These are phyloP conservation scores for Bombus consobrinus DNA, from an alignment of 1,140 invertebrate species.

Conservation along the genomic window DNA sequence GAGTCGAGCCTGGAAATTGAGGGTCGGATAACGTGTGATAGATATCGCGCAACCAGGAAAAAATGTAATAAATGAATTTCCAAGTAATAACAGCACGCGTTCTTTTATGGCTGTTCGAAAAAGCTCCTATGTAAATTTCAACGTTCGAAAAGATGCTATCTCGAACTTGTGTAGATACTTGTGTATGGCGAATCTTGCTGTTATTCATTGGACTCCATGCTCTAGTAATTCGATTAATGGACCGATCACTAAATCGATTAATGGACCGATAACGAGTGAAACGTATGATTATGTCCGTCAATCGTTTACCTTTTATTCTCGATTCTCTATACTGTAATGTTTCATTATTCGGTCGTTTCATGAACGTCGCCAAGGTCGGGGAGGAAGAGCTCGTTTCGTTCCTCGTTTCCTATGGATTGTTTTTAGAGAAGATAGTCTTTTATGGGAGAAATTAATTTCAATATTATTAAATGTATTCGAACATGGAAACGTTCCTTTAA, in stretches of 20 bases:
- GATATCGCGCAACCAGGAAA: background rate
- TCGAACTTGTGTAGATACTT: background rate
- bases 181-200: background rate
- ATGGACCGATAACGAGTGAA: slow-evolving; percentile 42
- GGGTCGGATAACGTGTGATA: background rate
- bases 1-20: background rate
- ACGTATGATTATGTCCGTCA: slow-evolving; percentile 22
- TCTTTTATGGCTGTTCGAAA: background rate
- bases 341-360: background rate
- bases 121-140: slow-evolving; percentile 11
- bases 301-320: slow-evolving; percentile 2
- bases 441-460: background rate
- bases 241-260: slow-evolving; percentile 52
- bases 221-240: slow-evolving; percentile 56
- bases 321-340: background rate
- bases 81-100: slow-evolving; percentile 11
- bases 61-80: slow-evolving; percentile 34
- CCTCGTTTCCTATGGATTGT: background rate
- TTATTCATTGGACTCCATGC: background rate
- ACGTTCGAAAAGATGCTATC: slow-evolving; percentile 9
- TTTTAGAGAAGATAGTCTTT: background rate
- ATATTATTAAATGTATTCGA: background rate
- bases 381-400: background rate
- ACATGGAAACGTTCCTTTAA: background rate
- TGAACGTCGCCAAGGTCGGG: background rate